Conservation (phyloP, 2,888 invertebrate genomes). For the Hirtodrosophila duncani region DNA sequence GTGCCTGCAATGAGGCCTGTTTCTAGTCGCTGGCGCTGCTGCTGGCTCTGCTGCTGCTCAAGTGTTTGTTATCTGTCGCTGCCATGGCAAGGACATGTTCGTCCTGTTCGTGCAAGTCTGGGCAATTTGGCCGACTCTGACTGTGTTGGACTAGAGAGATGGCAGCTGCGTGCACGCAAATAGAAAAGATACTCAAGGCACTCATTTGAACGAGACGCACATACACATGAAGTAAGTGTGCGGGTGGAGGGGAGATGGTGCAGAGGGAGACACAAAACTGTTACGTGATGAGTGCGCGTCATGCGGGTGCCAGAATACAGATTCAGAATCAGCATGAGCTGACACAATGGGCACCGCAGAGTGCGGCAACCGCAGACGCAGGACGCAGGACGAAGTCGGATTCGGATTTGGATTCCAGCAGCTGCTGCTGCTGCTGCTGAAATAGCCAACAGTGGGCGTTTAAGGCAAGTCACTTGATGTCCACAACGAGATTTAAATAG, state of each 20-base stretch:
- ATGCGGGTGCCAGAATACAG: slow-evolving; percentile 42
- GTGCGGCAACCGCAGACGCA: slow-evolving; percentile 11
- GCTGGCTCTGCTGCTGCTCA: slow-evolving; percentile 13
- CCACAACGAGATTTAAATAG: slow-evolving; percentile 74
- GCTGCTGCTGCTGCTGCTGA: slow-evolving; percentile 4
- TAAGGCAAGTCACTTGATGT: slow-evolving; percentile 65
- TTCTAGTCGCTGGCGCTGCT: slow-evolving; percentile 22
- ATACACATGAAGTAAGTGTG: slow-evolving; percentile 9
- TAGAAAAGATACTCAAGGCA: slow-evolving; percentile 69
- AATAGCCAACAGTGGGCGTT: slow-evolving; percentile 66
- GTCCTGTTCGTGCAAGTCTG: too few relatives aligned
- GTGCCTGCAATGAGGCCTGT: too few relatives aligned
- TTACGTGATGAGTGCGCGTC: slow-evolving; percentile 66
- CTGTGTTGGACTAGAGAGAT: slow-evolving; percentile 12
- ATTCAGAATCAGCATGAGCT: background rate
- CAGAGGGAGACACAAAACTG: slow-evolving; percentile 29
- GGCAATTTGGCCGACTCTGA: too few relatives aligned
- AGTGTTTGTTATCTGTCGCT: slow-evolving; percentile 39
- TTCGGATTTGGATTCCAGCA: too few relatives aligned
- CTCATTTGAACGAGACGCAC: slow-evolving; percentile 51
- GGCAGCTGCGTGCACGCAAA: slow-evolving; percentile 66
- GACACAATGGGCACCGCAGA: slow-evolving; percentile 15
- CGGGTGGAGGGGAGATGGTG: background rate
- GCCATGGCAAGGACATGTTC: slow-evolving; percentile 34
- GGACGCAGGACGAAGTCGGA: background rate